Percentiles rank a stretch among this genome's conserved stretches.
Conservation (phyloP, 2,797 vertebrate genomes). For the Okamejei kenojei region DNA sequence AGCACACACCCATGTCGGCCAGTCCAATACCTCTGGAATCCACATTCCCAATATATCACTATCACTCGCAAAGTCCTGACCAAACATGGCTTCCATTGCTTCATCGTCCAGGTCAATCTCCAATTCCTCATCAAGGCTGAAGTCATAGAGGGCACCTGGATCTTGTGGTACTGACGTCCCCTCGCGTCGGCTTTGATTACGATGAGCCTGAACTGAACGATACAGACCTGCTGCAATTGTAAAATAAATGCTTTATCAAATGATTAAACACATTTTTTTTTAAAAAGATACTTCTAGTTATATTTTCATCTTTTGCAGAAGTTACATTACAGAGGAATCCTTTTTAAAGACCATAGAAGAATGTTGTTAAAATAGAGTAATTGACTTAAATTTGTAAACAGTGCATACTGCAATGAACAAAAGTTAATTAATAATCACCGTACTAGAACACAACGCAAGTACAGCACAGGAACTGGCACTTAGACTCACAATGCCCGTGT, state of each 20-base stretch:
- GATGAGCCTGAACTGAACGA: slow-evolving; percentile 92
- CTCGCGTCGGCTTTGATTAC: slow-evolving; percentile 83
- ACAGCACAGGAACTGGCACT: no score
- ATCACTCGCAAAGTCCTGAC: slow-evolving; percentile 88
- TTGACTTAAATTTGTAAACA: background rate
- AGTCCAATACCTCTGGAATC: slow-evolving; percentile 99
- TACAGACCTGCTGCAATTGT: slow-evolving; percentile 77
- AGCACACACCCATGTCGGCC: slow-evolving; percentile 99
- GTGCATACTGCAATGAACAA: background rate
- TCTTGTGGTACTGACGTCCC: slow-evolving; percentile 79
- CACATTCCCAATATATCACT: slow-evolving; percentile 99
- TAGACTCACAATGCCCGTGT: no score
- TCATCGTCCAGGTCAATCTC: slow-evolving; percentile 97
- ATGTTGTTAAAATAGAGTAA: background rate
- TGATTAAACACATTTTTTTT: background rate
- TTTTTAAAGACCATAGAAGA: background rate
- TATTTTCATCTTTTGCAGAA: background rate
- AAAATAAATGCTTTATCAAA: slow-evolving; percentile 13
- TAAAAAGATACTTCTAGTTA: background rate
- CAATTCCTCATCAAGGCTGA: slow-evolving; percentile 93
- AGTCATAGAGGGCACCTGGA: slow-evolving; percentile 81
- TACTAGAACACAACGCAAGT: no score
- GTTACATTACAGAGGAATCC: background rate
- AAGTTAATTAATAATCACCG: background rate
- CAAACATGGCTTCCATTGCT: slow-evolving; percentile 98